These are phyloP conservation scores for Silurus aristotelis DNA, from an alignment of 2,797 vertebrate genomes.

Conservation along the genomic window DNA sequence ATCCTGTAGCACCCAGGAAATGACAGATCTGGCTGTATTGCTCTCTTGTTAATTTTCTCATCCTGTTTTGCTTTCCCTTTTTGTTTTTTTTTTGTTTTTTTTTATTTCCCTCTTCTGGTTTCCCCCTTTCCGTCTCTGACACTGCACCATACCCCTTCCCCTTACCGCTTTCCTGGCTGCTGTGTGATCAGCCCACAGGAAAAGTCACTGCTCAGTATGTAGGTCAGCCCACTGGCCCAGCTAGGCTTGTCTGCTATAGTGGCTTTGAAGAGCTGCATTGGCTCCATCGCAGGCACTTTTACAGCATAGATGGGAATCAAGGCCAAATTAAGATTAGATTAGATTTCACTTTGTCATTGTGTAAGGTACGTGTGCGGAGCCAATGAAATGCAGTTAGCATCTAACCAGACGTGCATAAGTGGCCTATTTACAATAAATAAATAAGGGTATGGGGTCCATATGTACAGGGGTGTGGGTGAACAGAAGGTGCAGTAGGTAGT, in stretches of 20 bases:
- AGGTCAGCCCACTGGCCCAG: slow-evolving; percentile 12
- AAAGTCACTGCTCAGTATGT: slow-evolving; percentile 18
- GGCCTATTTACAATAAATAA: no score
- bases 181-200: slow-evolving; percentile 37
- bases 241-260: slow-evolving; percentile 8
- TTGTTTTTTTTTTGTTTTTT: background rate
- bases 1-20: slow-evolving; percentile 35
- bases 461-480: no score
- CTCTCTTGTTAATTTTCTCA: slow-evolving; percentile 6
- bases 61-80: background rate
- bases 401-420: no score
- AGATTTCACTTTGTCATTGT: no score
- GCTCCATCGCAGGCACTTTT: background rate
- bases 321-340: background rate
- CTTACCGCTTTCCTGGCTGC: slow-evolving; percentile 28
- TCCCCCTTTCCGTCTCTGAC: background rate
- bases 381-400: no score
- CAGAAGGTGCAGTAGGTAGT: no score
- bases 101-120: background rate
- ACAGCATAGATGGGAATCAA: background rate
- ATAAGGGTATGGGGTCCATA: no score
- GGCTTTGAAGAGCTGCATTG: slow-evolving; percentile 19
- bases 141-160: background rate
- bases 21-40: background rate
- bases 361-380: no score